Evolutionary conservation across 2,113 vertebrate genomes (phyloP).

Genomic region (Zosterops japonicus): DNA sequence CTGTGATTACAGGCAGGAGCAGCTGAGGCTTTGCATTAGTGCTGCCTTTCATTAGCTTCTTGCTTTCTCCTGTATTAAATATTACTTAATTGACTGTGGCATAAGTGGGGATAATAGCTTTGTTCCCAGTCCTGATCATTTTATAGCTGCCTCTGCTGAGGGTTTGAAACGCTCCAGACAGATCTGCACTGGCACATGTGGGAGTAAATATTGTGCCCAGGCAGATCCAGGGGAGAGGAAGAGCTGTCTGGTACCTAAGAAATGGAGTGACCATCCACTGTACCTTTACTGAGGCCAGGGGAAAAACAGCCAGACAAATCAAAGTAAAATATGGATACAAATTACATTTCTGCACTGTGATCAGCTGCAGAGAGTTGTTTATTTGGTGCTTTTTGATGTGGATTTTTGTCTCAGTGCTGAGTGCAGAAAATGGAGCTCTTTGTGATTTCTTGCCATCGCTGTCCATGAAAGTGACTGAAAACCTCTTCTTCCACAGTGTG

Average conservation of each 20-base stretch:
- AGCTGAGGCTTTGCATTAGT: constrained; percentile 40
- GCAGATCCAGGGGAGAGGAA: not conserved
- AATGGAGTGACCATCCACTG: not conserved
- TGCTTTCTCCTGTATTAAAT: constrained; percentile 45
- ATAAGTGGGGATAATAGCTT: not conserved
- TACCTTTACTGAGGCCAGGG: not conserved
- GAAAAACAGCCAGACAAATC: not conserved
- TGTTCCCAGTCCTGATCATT: not conserved
- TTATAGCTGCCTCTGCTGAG: not conserved
- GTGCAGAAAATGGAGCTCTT: not conserved
- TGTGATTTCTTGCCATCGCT: not conserved
- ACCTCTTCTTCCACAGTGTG: rapidly evolving
- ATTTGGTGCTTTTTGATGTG: not conserved
- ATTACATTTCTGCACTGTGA: not conserved
- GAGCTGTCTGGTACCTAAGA: not conserved
- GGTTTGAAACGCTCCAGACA: not conserved
- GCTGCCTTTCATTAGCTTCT: constrained; percentile 36
- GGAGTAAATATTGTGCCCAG: not conserved
- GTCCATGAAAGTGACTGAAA: not conserved
- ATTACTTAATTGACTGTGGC: constrained; percentile 39
- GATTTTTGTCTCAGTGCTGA: not conserved
- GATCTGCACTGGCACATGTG: rapidly evolving
- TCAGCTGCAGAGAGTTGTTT: not conserved
- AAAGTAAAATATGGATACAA: not conserved
- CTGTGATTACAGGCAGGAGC: not conserved